Evolutionary conservation across 2,797 vertebrate species (phyloP).

Genomic region (Leuciscus waleckii): DNA sequence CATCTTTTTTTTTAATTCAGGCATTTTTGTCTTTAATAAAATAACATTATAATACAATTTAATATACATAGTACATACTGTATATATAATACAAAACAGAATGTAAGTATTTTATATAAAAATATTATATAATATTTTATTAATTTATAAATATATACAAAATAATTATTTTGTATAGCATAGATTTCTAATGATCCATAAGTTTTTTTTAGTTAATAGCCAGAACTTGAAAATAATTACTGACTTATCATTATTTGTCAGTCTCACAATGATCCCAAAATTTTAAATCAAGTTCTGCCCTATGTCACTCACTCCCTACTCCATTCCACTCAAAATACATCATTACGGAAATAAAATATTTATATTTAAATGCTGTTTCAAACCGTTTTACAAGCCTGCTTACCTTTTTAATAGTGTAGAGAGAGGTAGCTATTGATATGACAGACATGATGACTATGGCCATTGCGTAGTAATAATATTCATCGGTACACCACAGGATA

Average conservation of each 20-base stretch:
- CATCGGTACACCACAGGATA: slow-evolving; percentile 93
- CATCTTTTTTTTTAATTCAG: background rate
- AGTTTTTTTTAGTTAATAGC: background rate
- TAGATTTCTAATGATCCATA: background rate
- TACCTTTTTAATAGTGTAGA: slow-evolving; percentile 99
- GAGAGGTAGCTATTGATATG: slow-evolving; percentile 95
- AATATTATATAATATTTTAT: no score
- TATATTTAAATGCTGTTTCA: background rate
- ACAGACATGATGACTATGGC: slow-evolving; percentile 97
- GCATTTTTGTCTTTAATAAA: background rate
- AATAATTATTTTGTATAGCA: background rate
- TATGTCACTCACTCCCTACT: background rate
- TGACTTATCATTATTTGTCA: background rate
- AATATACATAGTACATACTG: no score
- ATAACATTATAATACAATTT: background rate
- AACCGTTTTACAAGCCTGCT: slow-evolving; percentile 47
- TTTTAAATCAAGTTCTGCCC: background rate
- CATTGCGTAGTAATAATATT: slow-evolving; percentile 97
- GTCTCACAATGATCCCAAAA: background rate
- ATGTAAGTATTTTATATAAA: no score
- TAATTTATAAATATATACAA: background rate
- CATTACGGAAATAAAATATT: background rate
- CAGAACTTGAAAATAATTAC: background rate
- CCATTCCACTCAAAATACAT: background rate
- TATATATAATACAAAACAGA: background rate